A percentile compares a stretch with the other conserved stretches of the same genome.
These are phyloP conservation scores for Piprites chloris DNA, from an alignment of 2,113 vertebrate genomes.

Conservation along the genomic window DNA sequence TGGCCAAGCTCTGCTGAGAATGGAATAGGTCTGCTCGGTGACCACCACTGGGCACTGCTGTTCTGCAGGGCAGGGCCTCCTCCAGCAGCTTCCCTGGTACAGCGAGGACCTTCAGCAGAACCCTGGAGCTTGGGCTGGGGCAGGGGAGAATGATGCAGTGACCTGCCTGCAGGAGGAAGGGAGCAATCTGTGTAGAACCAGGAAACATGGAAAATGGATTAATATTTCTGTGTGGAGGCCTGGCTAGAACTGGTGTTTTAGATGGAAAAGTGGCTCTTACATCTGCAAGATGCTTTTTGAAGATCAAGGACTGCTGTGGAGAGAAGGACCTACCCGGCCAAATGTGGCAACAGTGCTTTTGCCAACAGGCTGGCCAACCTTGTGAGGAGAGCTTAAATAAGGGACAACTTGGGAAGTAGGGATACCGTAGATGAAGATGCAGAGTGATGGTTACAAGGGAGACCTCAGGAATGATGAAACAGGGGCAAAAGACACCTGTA, in stretches of 20 bases:
- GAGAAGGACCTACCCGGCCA: not conserved
- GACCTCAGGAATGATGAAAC: not conserved
- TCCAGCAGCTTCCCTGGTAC: not conserved
- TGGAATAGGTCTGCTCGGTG: not conserved
- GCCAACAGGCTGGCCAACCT: not conserved
- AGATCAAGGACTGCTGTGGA: not conserved
- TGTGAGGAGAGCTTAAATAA: not conserved
- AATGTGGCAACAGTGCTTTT: not conserved
- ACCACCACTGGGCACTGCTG: rapidly evolving
- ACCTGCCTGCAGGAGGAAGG: not conserved
- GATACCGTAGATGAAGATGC: not conserved
- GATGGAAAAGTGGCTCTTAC: not conserved
- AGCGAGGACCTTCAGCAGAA: not conserved
- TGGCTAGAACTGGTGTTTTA: not conserved
- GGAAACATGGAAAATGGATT: not conserved
- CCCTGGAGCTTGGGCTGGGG: not conserved
- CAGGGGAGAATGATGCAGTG: not conserved
- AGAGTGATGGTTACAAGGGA: not conserved
- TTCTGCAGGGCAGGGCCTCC: not conserved
- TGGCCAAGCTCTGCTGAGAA: not conserved
- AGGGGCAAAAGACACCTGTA: not conserved
- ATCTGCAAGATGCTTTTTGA: not conserved
- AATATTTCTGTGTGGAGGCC: not conserved
- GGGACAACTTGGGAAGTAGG: not conserved
- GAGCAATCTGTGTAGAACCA: not conserved